Evolutionary conservation across 2,113 vertebrate species (phyloP).

Genomic region (Thryonomys swinderianus): DNA sequence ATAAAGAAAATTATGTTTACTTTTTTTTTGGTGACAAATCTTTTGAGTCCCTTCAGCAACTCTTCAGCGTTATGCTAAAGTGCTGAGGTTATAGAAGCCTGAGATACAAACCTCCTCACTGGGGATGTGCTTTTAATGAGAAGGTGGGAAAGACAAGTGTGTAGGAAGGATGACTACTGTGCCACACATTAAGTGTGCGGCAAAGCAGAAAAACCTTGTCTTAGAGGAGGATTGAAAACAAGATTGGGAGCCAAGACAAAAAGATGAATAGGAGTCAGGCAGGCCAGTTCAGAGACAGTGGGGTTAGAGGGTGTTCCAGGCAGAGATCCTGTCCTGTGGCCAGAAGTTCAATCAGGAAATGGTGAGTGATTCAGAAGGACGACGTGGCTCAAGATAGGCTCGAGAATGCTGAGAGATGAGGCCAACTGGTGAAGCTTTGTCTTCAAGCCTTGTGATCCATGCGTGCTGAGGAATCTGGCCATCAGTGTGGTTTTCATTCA

Average conservation of each 20-base stretch:
- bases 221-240: conserved; percentile 9
- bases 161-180: background rate
- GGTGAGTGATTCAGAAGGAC: background rate
- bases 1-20: background rate
- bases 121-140: background rate
- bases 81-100: background rate
- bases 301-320: background rate
- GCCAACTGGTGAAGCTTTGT: background rate
- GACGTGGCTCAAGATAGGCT: background rate
- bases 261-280: background rate
- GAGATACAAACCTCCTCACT: background rate
- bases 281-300: background rate
- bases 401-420: background rate
- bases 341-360: background rate
- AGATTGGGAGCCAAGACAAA: background rate
- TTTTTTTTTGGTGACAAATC: conserved; percentile 8
- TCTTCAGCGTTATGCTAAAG: background rate
- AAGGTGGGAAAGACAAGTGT: background rate
- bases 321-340: background rate
- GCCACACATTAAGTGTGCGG: background rate
- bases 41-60: background rate
- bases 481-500: conserved; percentile 40
- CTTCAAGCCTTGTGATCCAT: background rate
- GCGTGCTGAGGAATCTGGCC: background rate
- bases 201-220: background rate